phyloP scores from a whole-genome alignment of 2,888 invertebrate species.

The Noctua janthe region DNA sequence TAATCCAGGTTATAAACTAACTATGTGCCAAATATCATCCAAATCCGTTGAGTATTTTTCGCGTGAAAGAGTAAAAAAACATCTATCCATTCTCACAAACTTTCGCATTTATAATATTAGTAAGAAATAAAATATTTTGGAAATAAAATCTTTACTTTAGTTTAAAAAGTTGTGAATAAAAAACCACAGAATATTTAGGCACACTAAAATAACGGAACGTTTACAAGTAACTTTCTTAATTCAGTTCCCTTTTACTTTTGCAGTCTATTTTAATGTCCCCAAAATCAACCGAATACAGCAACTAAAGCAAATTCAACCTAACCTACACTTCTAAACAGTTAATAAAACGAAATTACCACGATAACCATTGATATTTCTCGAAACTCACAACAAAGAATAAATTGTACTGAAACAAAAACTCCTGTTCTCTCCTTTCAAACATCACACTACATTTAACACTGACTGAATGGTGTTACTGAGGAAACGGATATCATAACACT shows the following conservation, averaged over 20 bases:
- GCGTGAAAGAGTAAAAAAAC: too few species aligned
- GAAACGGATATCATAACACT: slow-evolving; percentile 5
- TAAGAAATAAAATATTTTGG: too few species aligned
- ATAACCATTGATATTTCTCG: neutral
- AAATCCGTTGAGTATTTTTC: too few species aligned
- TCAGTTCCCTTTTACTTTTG: neutral
- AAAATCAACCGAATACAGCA: neutral
- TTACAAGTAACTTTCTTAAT: neutral
- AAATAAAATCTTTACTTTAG: too few species aligned
- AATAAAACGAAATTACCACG: neutral
- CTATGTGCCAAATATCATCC: too few species aligned
- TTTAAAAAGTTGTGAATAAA: too few species aligned
- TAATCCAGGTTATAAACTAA: too few species aligned
- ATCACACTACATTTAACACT: neutral
- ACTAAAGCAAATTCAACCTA: neutral
- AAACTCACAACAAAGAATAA: neutral
- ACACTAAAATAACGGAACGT: neutral
- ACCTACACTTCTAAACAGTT: too few species aligned
- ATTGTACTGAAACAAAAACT: neutral
- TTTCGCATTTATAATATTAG: too few species aligned
- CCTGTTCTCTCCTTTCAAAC: neutral
- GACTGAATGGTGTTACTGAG: slow-evolving; percentile 13
- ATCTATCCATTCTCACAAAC: too few species aligned
- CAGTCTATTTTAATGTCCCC: too few species aligned
- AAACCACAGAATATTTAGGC: neutral